Conservation (phyloP, 2,113 vertebrate genomes). For the Chaetodon auriga region DNA sequence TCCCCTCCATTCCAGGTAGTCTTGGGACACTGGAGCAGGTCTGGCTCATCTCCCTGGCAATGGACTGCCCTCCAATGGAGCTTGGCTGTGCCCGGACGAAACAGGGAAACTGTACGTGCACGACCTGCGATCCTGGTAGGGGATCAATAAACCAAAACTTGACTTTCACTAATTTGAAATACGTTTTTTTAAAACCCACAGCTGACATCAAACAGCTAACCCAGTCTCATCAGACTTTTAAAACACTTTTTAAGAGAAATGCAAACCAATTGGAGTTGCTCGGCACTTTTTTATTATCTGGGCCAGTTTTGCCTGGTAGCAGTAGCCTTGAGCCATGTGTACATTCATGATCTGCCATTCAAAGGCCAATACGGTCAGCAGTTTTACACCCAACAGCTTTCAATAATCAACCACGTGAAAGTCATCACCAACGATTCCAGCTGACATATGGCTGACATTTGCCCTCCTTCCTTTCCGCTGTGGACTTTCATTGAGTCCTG, state of each 20-base stretch:
- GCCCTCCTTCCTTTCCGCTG: constrained; percentile 38
- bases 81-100: constrained; percentile 80
- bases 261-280: background rate
- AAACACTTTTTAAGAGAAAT: background rate
- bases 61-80: constrained; percentile 88
- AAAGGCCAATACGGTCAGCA: constrained; percentile 14
- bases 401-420: constrained; percentile 61
- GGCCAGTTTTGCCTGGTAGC: background rate
- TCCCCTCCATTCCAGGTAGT: constrained; percentile 85
- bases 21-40: constrained; percentile 88
- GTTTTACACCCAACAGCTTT: constrained; percentile 58
- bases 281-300: background rate
- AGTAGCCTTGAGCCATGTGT: constrained; percentile 24
- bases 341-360: constrained; percentile 35
- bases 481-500: constrained; percentile 59
- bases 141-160: background rate
- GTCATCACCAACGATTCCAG: constrained; percentile 46
- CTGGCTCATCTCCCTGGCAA: constrained; percentile 90
- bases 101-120: constrained; percentile 83
- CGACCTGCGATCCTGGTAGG: constrained; percentile 85
- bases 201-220: background rate
- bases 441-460: constrained; percentile 71
- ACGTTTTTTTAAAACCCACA: background rate
- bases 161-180: constrained; percentile 4
- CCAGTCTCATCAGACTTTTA: background rate